A percentile compares a stretch with the other conserved stretches of the same genome.
Evolutionary conservation across 2,888 invertebrate genomes (phyloP).

Genomic region (Sisyra terminalis): DNA sequence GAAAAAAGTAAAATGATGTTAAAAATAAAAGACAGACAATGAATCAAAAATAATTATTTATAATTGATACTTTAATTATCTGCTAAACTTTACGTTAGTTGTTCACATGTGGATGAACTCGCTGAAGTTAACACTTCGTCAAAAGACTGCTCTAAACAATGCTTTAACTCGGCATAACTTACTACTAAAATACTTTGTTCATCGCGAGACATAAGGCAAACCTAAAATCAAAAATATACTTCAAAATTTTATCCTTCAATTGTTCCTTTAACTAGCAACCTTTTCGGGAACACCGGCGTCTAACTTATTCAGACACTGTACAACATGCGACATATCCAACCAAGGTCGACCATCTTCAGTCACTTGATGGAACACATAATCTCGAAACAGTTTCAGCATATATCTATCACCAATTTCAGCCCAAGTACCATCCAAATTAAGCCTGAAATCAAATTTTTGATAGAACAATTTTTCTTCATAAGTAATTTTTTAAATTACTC

Average conservation of each 20-base stretch:
- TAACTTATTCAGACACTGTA: slow-evolving; percentile 84
- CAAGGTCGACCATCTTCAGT: slow-evolving; percentile 85
- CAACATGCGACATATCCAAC: slow-evolving; percentile 91
- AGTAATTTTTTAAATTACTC: slow-evolving; percentile 38
- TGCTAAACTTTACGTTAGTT: slow-evolving; percentile 4
- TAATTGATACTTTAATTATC: no score
- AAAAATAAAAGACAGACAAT: no score
- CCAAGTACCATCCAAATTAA: slow-evolving; percentile 88
- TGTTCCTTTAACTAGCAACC: slow-evolving; percentile 34
- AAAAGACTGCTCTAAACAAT: slow-evolving; percentile 86
- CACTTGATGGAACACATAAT: slow-evolving; percentile 94
- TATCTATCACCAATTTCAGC: slow-evolving; percentile 97
- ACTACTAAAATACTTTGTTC: slow-evolving; percentile 94
- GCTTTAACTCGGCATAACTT: slow-evolving; percentile 87
- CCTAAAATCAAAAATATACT: slow-evolving; percentile 32
- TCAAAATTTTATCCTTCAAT: no score
- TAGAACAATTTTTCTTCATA: background rate
- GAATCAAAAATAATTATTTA: background rate
- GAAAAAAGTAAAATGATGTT: no score
- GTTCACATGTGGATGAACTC: slow-evolving; percentile 2
- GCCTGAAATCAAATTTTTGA: slow-evolving; percentile 29
- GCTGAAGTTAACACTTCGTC: slow-evolving; percentile 54
- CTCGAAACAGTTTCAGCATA: slow-evolving; percentile 94
- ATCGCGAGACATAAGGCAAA: slow-evolving; percentile 90
- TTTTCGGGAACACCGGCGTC: slow-evolving; percentile 68